Evolutionary conservation across 1,140 invertebrate genomes (phyloP), one percentile per base, ranked within the genome.

Genomic region (Polyergus mexicanus): DNA sequence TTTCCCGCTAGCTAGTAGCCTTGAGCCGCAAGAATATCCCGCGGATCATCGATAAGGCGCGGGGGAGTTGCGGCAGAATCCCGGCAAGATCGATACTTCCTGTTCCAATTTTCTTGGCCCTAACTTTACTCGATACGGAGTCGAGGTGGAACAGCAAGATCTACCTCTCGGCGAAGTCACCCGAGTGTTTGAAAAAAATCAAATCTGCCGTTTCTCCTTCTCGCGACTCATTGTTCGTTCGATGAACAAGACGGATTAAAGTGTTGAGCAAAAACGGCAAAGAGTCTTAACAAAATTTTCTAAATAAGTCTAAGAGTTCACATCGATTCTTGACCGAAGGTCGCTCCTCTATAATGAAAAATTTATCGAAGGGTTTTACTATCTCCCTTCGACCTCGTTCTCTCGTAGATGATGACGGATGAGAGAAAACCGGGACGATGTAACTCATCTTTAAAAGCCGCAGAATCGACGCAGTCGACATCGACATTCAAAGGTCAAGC

Each of bases 31-130:
- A 44, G 51, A 80, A 56, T 66, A 32, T 71, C 51, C 22, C 35
- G 47, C 38, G 78, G 28, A 83, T 83, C 78, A 62, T 44, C 68
- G 68, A 72, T 72, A 83, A 83, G 11, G 25, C 68, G 56, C 41
- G 25, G 19, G 35, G 11, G 32, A 32, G 22, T 25, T 41, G 35
- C 25, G 44, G n/a, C 63, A 19, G 19, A 8, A 72, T 72, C 38
- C 66, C 25, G 19, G 38, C 38, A 44, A 68, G 54, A 83, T 83
- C 78, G 68, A 83, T 83, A 83, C 68, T 62, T 83, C 11, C 56
- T 74, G 78, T 83, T 83, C 78, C 68, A 83, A 83, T 83, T 83
- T 81, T 60, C 68, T 56, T 60, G 19, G 66, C 69, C 7, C 66
- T n/a, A 41, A 81, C 25, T 38, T 60, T 28, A 38, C 47, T 47